Conservation (phyloP, 2,113 vertebrate species). For the Connochaetes taurinus region DNA sequence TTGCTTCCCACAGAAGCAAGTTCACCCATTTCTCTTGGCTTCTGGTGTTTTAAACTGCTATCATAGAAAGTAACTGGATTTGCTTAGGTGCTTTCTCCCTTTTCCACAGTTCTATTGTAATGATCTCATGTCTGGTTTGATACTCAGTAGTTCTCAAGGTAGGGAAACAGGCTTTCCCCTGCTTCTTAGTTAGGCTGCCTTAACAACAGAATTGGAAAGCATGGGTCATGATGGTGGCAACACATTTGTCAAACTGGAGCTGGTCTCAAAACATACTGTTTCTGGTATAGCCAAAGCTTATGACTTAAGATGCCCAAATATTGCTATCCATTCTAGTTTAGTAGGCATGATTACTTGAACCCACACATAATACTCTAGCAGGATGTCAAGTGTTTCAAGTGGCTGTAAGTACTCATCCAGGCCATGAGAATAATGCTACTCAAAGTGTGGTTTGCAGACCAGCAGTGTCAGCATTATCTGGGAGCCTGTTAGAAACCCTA, state of each 20-base stretch:
- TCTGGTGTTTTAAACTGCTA: neutral
- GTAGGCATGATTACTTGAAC: neutral
- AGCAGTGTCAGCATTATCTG: neutral
- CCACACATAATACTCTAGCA: neutral
- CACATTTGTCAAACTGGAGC: neutral
- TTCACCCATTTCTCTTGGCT: neutral
- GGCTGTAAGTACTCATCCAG: neutral
- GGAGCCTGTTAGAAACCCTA: neutral
- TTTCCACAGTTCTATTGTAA: neutral
- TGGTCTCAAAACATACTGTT: neutral
- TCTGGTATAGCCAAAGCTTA: neutral
- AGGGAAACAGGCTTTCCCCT: neutral
- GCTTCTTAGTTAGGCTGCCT: neutral
- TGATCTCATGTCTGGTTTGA: neutral
- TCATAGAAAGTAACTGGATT: neutral
- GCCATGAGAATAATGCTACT: neutral
- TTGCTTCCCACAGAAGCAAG: constrained; percentile 37
- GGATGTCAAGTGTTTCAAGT: neutral
- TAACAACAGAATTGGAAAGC: neutral
- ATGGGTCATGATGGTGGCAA: neutral
- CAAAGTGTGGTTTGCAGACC: neutral
- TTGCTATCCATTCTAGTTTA: neutral
- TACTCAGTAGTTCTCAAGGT: neutral
- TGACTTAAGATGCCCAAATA: neutral
- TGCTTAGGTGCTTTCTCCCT: neutral